Base-by-base conservation (phyloP, 2,888 invertebrate species). In the Steromphala cineraria region DNA sequence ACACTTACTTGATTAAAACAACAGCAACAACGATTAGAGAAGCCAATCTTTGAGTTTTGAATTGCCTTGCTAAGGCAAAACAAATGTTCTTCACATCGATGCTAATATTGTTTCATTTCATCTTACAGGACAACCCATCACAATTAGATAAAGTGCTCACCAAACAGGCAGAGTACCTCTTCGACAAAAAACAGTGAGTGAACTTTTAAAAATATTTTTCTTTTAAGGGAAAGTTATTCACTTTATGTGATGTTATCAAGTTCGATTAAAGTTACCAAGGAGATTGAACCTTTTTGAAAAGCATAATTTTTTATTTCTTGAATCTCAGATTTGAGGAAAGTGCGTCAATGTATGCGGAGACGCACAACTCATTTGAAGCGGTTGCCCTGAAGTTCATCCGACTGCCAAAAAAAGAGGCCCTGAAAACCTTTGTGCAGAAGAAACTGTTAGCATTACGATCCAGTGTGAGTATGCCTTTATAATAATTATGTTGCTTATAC, bases 351-450 rank as follows among this genome's bases (percentile, higher is more conserved):
- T 99, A 96, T 92, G 98, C 99, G 0, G 96, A 97, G 89, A 98
- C 98, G 0, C 96, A 96, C 88, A 96, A 96, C 62, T 97, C 98
- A 24, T 99, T 99, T 92, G 99, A 99, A 94, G 97, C 97, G 88
- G 96, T 99, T 53, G 97, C 98, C 79, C 94, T 99, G 15, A 98
- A 98, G 92, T 98, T 99, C 93, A 94, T 98, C 21, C 95, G 96
- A 92, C 95, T 96, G 0, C 95, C 96, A 80, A 95, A 98, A 91
- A 96, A 96, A 82, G 96, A 96, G 86, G 97, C 99, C 0, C 94
- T 99, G 76, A 97, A 98, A 94, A 95, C 96, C 15, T 98, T 97
- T 91, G 94, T 99, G n/a, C 95, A 95, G 79, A 96, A 92, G 93
- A 97, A 98, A 93, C 94, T 99, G 78, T 96, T 84, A 21, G 85